Evolutionary conservation across 2,797 vertebrate species (phyloP).

Genomic region (Sebastes miniatus): DNA sequence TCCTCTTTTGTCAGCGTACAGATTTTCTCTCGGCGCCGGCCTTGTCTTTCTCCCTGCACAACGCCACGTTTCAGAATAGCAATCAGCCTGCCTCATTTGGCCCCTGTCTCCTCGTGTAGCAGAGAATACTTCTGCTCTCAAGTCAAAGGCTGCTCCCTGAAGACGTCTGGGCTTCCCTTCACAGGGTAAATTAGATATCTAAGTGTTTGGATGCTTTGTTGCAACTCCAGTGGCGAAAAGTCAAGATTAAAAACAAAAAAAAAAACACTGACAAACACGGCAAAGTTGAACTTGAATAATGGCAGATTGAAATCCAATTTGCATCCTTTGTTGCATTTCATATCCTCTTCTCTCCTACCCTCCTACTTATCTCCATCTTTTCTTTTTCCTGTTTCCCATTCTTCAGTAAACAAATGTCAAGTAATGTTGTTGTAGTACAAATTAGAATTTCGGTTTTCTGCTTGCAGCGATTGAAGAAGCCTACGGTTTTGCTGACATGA

Average conservation of each 20-base stretch:
- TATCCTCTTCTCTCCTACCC: background rate
- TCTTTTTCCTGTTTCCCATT: background rate
- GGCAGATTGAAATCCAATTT: constrained; percentile 22
- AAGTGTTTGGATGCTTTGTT: constrained; percentile 39
- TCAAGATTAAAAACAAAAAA: constrained; percentile 22
- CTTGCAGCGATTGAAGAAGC: constrained; percentile 15
- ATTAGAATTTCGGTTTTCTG: constrained; percentile 18
- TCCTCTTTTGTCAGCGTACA: constrained; percentile 53
- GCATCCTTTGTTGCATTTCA: constrained; percentile 9
- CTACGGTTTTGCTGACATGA: constrained; percentile 43
- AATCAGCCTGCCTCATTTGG: constrained; percentile 63
- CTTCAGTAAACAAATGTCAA: constrained; percentile 38
- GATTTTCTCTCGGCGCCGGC: constrained; percentile 45
- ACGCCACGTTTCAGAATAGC: constrained; percentile 52
- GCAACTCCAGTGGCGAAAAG: background rate
- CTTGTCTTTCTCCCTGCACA: constrained; percentile 54
- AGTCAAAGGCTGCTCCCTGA: constrained; percentile 25
- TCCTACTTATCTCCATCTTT: background rate
- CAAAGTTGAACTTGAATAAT: constrained; percentile 22
- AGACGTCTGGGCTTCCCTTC: constrained; percentile 14
- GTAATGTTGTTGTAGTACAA: constrained; percentile 31
- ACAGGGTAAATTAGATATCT: constrained; percentile 17
- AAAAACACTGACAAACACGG: background rate
- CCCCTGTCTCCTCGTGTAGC: constrained; percentile 35
- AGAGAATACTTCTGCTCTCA: constrained; percentile 33